These are phyloP conservation scores for Bombus ignitus DNA, from an alignment of 1,140 invertebrate species.

Conservation along the genomic window DNA sequence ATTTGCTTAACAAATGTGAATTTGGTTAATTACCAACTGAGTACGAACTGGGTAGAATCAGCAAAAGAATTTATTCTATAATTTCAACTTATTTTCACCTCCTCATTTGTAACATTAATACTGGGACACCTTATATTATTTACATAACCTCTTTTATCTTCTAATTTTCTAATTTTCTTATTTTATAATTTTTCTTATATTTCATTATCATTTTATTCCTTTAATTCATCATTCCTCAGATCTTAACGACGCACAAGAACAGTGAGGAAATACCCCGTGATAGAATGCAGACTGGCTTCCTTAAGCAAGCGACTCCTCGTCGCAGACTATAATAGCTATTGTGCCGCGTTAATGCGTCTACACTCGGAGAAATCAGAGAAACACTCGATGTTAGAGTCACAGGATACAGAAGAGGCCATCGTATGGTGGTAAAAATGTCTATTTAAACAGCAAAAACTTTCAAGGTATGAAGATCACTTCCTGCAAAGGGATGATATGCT, in stretches of 20 bases:
- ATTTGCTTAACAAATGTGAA: too few relatives aligned
- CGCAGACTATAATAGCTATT: not conserved
- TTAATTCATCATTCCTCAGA: not conserved
- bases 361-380: not conserved
- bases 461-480: constrained; percentile 11
- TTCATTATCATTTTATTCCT: not conserved
- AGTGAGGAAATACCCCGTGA: not conserved
- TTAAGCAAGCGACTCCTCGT: not conserved
- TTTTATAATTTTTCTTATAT: not conserved
- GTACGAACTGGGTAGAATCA: too few relatives aligned
- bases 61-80: too few relatives aligned
- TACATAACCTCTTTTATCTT: not conserved
- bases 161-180: not conserved
- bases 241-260: not conserved
- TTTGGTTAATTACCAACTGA: too few relatives aligned
- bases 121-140: not conserved
- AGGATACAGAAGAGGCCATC: constrained; percentile 3
- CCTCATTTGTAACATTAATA: too few relatives aligned
- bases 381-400: not conserved
- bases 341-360: not conserved
- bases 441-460: not conserved
- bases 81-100: too few relatives aligned
- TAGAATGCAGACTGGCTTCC: not conserved
- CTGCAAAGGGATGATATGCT: constrained; percentile 10
- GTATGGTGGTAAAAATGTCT: not conserved